Evolutionary conservation across 2,888 invertebrate genomes (phyloP), one percentile per base, ranked within the genome.

Genomic region (Mimumesa dahlbomi): DNA sequence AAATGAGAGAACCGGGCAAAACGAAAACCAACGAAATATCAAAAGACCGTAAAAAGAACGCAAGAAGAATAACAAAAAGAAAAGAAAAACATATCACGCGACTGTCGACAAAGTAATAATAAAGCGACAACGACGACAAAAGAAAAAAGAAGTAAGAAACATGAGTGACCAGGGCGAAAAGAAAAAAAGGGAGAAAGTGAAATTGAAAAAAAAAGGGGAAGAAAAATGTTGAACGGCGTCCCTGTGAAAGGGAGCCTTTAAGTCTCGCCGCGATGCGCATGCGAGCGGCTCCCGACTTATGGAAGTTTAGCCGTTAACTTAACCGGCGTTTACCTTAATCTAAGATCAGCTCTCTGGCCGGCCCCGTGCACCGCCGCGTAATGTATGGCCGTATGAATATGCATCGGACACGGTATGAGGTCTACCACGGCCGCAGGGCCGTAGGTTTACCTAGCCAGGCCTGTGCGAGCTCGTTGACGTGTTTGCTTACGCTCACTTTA

Each of bases 301-400:
- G 84, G 85, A 80, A 86, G 87, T 88, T 88, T 86, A 89, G 89
- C 89, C 89, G 89, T 89, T 89, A 89, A 89, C 88, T 89, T 89
- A 89, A 89, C 89, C 89, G 89, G 89, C 89, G 89, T 89, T 89
- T 89, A 89, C 89, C 88, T 88, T 89, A 89, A 89, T 89, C 89
- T 89, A 88, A 89, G 88, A 89, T 89, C 89, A 85, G 85, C 84
- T 73, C 84, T 73, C 79, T 74, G 71, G 82, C 76, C 81, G 82
- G 79, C 82, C 69, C 83, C 77, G 82, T 77, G 79, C 82, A 72
- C 73, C 53, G 77, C 69, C 67, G 57, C 73, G 82, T 88, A 88
- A 88, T 89, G 87, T 88, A 88, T 87, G 85, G 80, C 83, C 86
- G 84, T 89, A 89, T 89, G 89, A 88, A 88, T 89, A 89, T 89